Conservation (phyloP, 1,140 invertebrate genomes). For the Camponotus floridanus region DNA sequence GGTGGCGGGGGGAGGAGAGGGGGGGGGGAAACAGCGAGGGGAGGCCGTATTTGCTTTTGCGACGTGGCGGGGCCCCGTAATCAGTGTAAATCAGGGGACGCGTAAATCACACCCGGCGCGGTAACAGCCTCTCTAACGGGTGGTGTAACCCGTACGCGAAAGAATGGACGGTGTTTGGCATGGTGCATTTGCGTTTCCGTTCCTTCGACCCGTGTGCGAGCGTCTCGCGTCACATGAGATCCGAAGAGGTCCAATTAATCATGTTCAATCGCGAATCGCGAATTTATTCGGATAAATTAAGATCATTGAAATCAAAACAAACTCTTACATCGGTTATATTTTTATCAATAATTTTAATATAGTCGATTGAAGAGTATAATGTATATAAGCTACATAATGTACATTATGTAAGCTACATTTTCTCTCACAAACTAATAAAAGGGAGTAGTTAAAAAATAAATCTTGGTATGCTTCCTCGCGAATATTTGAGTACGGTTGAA, state of each 20-base stretch:
- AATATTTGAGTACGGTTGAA: neutral
- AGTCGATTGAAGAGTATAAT: neutral
- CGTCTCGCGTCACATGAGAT: constrained; percentile 14
- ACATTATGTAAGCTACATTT: neutral
- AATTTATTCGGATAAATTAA: constrained; percentile 9
- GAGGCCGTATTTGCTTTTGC: constrained; percentile 83
- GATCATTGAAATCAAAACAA: neutral
- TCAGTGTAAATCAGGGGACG: constrained; percentile 86
- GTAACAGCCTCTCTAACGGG: constrained; percentile 82
- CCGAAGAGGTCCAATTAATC: neutral
- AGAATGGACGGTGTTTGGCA: constrained; percentile 23
- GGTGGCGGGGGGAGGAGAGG: constrained; percentile 49
- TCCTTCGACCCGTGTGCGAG: constrained; percentile 1
- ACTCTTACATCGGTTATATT: neutral
- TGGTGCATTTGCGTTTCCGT: constrained; percentile 20
- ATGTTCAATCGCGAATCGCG: constrained; percentile 1
- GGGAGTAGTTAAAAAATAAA: neutral
- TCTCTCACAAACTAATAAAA: neutral
- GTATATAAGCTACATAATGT: neutral
- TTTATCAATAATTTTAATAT: neutral
- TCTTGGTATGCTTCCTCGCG: neutral
- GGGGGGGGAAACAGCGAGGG: constrained; percentile 40
- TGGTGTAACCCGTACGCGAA: constrained; percentile 65
- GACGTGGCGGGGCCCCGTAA: constrained; percentile 83
- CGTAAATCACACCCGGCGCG: constrained; percentile 85